A percentile compares a stretch with the other conserved stretches of the same genome.
Evolutionary conservation across 2,888 invertebrate genomes (phyloP).

Genomic region (Mesorhabditis belari): DNA sequence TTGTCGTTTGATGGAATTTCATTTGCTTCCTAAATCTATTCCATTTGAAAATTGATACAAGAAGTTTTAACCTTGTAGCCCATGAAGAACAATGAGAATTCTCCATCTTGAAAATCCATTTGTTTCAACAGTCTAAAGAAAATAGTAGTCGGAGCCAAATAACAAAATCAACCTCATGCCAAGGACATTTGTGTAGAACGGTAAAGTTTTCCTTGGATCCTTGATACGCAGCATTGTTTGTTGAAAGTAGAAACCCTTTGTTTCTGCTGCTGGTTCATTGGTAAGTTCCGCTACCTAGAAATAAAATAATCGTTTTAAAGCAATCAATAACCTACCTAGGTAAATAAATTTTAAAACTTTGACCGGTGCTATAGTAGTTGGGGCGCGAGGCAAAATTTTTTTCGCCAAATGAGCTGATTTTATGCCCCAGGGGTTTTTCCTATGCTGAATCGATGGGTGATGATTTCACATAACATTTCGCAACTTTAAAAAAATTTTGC

Average conservation of each 20-base stretch:
- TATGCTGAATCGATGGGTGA: too few relatives aligned
- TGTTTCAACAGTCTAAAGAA: conserved; percentile 67
- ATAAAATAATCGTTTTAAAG: neutral
- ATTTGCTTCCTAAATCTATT: too few relatives aligned
- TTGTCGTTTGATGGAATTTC: conserved; percentile 70
- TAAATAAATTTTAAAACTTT: neutral
- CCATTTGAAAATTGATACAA: too few relatives aligned
- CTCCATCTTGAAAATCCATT: conserved; percentile 78
- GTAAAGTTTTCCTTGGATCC: conserved; percentile 76
- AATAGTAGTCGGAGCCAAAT: neutral
- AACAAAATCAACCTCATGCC: conserved; percentile 68
- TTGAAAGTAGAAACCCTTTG: conserved; percentile 72
- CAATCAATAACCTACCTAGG: neutral
- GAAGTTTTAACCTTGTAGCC: too few relatives aligned
- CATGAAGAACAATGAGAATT: conserved; percentile 84
- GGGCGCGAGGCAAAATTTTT: too few relatives aligned
- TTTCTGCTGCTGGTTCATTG: conserved; percentile 22
- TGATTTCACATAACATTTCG: too few relatives aligned
- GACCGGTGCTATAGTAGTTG: too few relatives aligned
- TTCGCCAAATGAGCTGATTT: too few relatives aligned
- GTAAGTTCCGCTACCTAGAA: conserved; percentile 11
- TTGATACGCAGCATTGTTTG: conserved; percentile 95
- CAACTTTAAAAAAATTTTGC: too few relatives aligned
- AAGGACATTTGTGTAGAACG: conserved; percentile 81
- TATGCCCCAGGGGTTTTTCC: too few relatives aligned